Evolutionary conservation across 2,888 invertebrate species (phyloP), one percentile per base, ranked within the genome.

Genomic region (Pelosia muscerda): DNA sequence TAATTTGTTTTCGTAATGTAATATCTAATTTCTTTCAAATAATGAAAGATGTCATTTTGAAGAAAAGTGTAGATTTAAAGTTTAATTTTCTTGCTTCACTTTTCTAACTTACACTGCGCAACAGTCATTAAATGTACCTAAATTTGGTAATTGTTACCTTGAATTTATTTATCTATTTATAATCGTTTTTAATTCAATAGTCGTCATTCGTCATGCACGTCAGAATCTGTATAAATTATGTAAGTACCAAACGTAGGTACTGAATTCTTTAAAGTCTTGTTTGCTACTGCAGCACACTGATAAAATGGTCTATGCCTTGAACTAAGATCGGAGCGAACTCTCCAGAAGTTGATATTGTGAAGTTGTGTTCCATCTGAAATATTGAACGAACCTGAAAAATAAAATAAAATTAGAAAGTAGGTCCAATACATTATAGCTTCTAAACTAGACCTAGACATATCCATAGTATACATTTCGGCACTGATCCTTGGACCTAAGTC

Each of bases 321-420:
- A 15, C 42, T 60, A 66, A 42, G 55, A 38, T 49, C 61, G 61
- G 8, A 66, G 19, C 28, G 66, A 66, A 56, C 65, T 77, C 65
- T 76, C 71, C 28, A 87, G 57, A 10, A 76, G 73, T 65, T 85
- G 83, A 72, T 91, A 92, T 6, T 79, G 68, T 19, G 87, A 57
- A 1, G 82, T 62, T 49, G 80, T 69, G 68, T 83, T 88, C 84
- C 86, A 83, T 67, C 88, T 83, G 77, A 77, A 90, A 75, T 87
- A 90, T 68, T 90, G 88, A 13, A 92, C 91, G 63, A 87, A 76
- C 73, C 92, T 92, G 88, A 64, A 49, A 81, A 73, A 61, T 8
- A 13, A 74, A 25, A 64, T 61, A 1, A 13, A 0, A 13, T 57
- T 19, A 58, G 19, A 58, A 13, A 53, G 22, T 9, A 15, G 38